These are phyloP conservation scores for Horisme vitalbata DNA, from an alignment of 2,888 invertebrate species.

Conservation along the genomic window DNA sequence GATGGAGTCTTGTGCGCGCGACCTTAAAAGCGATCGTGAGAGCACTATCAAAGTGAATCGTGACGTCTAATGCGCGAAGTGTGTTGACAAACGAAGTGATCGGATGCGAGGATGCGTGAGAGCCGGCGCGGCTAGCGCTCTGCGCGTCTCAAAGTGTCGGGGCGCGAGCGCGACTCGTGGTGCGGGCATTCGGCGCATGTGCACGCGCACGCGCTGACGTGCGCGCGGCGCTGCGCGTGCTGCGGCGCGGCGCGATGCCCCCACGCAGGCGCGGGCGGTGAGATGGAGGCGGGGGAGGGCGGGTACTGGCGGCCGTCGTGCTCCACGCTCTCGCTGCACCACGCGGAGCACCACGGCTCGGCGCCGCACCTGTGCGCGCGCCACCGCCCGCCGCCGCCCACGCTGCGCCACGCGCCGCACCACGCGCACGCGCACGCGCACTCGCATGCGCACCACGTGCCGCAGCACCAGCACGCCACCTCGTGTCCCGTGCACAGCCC, in stretches of 20 bases:
- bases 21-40: slow-evolving; percentile 36
- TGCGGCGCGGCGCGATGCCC: slow-evolving; percentile 81
- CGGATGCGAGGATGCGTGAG: slow-evolving; percentile 73
- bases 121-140: slow-evolving; percentile 50
- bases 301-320: slow-evolving; percentile 79
- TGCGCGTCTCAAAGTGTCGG: slow-evolving; percentile 76
- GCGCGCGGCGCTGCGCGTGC: slow-evolving; percentile 79
- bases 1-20: slow-evolving; percentile 58
- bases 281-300: slow-evolving; percentile 80
- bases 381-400: slow-evolving; percentile 62
- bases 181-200: slow-evolving; percentile 79
- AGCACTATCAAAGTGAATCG: slow-evolving; percentile 33
- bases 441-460: slow-evolving; percentile 57
- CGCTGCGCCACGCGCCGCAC: slow-evolving; percentile 59
- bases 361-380: slow-evolving; percentile 72
- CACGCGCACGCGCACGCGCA: slow-evolving; percentile 52
- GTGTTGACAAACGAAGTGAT: slow-evolving; percentile 32
- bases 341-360: slow-evolving; percentile 75
- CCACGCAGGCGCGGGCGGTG: slow-evolving; percentile 51
- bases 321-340: slow-evolving; percentile 72
- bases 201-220: slow-evolving; percentile 73
- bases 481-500: slow-evolving; percentile 90
- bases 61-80: slow-evolving; percentile 15
- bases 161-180: slow-evolving; percentile 80
- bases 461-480: slow-evolving; percentile 66